Base-by-base conservation (phyloP, 1,140 invertebrate genomes). In the Limonius californicus region DNA sequence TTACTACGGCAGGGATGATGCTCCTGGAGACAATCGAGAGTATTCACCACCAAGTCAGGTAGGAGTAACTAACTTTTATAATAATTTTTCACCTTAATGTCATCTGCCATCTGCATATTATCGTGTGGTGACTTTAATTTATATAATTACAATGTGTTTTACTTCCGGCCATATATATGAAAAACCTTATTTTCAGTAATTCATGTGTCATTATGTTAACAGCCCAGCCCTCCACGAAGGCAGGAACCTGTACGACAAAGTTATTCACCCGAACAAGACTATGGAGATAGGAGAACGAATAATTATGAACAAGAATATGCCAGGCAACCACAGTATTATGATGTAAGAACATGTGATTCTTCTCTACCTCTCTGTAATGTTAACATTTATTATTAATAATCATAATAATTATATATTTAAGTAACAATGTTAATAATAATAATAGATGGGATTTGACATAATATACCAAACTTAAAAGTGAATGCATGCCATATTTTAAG, bases 301-400 rank as follows among this genome's bases (percentile, higher is more conserved):
- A 72, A 68, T 62, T 73, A 72, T 56, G 71, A 74, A 53, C 43
- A 61, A 39, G 68, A 72, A 66, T 70, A 71, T 11, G 66, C 72
- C 1, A 72, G 68, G 61, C 73, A 71, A 58, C 21, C 57, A 45
- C 65, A 70, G 61, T 72, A 72, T 67, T 74, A 74, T 60, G 71
- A 74, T 23, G 74, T 74, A 70, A 68, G 65, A n/a, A n/a, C n/a
- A n/a, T n/a, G n/a, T n/a, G n/a, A n/a, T n/a, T n/a, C n/a, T n/a
- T n/a, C n/a, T n/a, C n/a, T n/a, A n/a, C n/a, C n/a, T n/a, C n/a
- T n/a, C n/a, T n/a, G n/a, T n/a, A n/a, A n/a, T n/a, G n/a, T n/a
- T n/a, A n/a, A n/a, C n/a, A n/a, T n/a, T n/a, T n/a, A n/a, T n/a
- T n/a, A n/a, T n/a, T n/a, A n/a, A n/a, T n/a, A n/a, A n/a, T n/a